Percentiles rank a stretch among this genome's conserved stretches.
phyloP scores from a whole-genome alignment of 2,797 vertebrate genomes.

The Poliocrania exsul region DNA sequence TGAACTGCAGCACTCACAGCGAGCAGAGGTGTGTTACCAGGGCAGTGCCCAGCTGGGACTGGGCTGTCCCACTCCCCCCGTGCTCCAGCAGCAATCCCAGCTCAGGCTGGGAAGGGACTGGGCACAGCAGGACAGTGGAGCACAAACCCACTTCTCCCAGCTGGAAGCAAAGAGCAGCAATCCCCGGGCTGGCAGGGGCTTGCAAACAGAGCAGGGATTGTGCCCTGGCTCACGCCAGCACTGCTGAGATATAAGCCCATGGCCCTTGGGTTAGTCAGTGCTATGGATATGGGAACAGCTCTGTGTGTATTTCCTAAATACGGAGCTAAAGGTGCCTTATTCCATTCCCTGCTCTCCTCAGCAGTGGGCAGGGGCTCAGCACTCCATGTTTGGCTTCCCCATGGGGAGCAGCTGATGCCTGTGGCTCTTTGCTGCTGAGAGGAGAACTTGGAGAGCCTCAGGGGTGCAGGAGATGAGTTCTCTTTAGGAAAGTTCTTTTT shows the following conservation, averaged over 20 bases:
- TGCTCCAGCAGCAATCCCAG: neutral
- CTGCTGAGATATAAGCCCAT: neutral
- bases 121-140: neutral
- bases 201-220: neutral
- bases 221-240: neutral
- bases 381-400: neutral
- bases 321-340: slow-evolving; percentile 55
- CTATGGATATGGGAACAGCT: rapidly evolving
- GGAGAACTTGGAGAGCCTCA: neutral
- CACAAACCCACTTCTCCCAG: neutral
- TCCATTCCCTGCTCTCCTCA: neutral
- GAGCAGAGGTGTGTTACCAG: neutral
- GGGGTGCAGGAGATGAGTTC: neutral
- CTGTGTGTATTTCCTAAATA: neutral
- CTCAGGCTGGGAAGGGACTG: neutral
- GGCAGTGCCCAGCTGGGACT: neutral
- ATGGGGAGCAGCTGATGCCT: neutral
- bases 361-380: neutral
- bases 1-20: rapidly evolving
- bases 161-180: neutral
- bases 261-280: neutral
- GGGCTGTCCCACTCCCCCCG: neutral
- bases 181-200: rapidly evolving
- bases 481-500: neutral
- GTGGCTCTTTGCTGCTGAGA: neutral